A percentile compares a stretch with the other conserved stretches of the same genome.
These are phyloP conservation scores for Tridacna gigas DNA, from an alignment of 2,888 invertebrate genomes.

Conservation along the genomic window DNA sequence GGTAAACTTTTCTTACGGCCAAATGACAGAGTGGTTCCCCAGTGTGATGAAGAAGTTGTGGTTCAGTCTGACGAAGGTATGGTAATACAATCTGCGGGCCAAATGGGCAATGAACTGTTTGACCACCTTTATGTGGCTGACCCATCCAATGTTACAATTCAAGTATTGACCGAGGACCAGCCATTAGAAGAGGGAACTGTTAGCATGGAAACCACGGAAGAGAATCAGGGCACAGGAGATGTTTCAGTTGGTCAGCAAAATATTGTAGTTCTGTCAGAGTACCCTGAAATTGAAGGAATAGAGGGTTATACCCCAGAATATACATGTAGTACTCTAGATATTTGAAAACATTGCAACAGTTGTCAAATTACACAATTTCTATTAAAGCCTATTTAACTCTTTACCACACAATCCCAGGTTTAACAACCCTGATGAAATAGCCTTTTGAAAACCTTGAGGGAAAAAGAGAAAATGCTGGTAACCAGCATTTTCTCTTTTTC, in stretches of 20 bases:
- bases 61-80: conserved; percentile 1
- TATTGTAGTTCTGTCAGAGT: conserved; percentile 31
- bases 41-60: conserved; percentile 14
- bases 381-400: no score
- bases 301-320: conserved; percentile 30
- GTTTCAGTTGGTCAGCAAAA: conserved; percentile 12
- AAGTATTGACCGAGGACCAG: not conserved
- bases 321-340: conserved; percentile 1
- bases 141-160: not conserved
- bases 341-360: not conserved
- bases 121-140: conserved; percentile 12
- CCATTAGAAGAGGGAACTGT: conserved; percentile 1
- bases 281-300: conserved; percentile 19
- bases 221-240: not conserved
- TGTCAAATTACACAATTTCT: no score
- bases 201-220: not conserved
- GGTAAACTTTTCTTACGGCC: not conserved
- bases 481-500: no score
- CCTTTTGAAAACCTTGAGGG: no score
- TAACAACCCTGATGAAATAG: no score
- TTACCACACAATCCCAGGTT: no score
- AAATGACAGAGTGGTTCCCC: not conserved
- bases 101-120: not conserved
- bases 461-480: no score
- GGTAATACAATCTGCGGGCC: not conserved